A percentile compares a stretch with the other conserved stretches of the same genome.
These are phyloP conservation scores for Lophius americanus DNA, from an alignment of 2,797 vertebrate species.

Conservation along the genomic window DNA sequence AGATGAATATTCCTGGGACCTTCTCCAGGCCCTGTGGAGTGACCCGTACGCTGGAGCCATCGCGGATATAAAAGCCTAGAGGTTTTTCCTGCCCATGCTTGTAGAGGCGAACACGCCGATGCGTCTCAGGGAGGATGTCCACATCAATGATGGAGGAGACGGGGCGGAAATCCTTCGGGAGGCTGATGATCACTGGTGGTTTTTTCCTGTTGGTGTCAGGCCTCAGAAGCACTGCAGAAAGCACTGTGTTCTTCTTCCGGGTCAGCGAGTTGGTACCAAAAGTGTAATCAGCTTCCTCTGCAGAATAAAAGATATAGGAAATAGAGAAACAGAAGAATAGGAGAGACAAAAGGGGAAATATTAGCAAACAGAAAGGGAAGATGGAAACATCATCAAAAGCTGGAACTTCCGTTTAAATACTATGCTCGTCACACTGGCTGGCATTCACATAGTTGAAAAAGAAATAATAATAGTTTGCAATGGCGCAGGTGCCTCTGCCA, in stretches of 20 bases:
- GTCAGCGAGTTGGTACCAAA: conserved; percentile 91
- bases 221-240: conserved; percentile 89
- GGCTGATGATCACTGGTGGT: conserved; percentile 91
- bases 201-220: conserved; percentile 91
- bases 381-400: conserved; percentile 30
- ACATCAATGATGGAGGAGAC: conserved; percentile 98
- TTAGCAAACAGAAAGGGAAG: conserved; percentile 6
- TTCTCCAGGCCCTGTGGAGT: conserved; percentile 95
- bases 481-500: not conserved
- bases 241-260: conserved; percentile 90
- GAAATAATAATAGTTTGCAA: conserved; percentile 22
- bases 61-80: conserved; percentile 95
- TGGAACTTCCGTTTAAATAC: conserved; percentile 19
- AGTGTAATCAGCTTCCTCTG: conserved; percentile 97
- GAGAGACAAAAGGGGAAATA: conserved; percentile 9
- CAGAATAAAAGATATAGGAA: conserved; percentile 37
- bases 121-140: conserved; percentile 95
- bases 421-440: conserved; percentile 32
- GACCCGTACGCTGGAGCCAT: conserved; percentile 94
- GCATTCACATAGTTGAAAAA: conserved; percentile 45
- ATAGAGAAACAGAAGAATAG: conserved; percentile 16
- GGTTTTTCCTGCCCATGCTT: conserved; percentile 97
- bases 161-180: conserved; percentile 94
- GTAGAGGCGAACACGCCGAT: conserved; percentile 93
- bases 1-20: conserved; percentile 96